A percentile compares a stretch with the other conserved stretches of the same genome.
Conservation (phyloP, 2,888 invertebrate genomes). For the Xanthorhoe designata region DNA sequence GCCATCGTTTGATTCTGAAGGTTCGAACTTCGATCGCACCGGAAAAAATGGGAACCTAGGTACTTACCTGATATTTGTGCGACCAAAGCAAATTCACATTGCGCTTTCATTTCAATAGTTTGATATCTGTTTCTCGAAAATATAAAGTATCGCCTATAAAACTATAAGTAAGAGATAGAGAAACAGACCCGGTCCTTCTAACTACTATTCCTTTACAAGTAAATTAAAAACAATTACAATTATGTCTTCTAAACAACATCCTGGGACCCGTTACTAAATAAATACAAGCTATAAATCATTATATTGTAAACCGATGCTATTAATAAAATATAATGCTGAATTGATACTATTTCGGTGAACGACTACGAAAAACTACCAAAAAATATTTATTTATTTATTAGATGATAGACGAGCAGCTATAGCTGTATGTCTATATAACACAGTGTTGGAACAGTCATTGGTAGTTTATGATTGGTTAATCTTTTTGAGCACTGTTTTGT, state of each 20-base stretch:
- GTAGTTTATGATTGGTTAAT: too few relatives aligned
- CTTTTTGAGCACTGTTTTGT: too few relatives aligned
- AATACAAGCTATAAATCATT: neutral
- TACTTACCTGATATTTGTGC: neutral
- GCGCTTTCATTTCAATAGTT: neutral
- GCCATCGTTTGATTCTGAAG: slow-evolving; percentile 17
- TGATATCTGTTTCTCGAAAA: neutral
- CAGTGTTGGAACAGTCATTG: too few relatives aligned
- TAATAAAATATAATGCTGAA: neutral
- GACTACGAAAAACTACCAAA: too few relatives aligned
- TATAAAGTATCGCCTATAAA: neutral
- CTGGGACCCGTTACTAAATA: slow-evolving; percentile 4
- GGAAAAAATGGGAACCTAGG: neutral
- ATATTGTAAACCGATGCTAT: too few relatives aligned
- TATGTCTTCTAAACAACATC: slow-evolving; percentile 4
- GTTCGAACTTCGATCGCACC: neutral
- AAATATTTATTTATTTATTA: too few relatives aligned
- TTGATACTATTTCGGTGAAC: too few relatives aligned
- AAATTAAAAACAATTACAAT: neutral
- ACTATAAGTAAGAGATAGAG: neutral
- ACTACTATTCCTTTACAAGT: neutral
- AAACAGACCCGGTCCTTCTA: neutral
- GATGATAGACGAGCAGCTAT: too few relatives aligned
- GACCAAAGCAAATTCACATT: neutral
- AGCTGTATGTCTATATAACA: too few relatives aligned